phyloP scores from a whole-genome alignment of 2,888 invertebrate genomes.

The Cylindroiulus punctatus region DNA sequence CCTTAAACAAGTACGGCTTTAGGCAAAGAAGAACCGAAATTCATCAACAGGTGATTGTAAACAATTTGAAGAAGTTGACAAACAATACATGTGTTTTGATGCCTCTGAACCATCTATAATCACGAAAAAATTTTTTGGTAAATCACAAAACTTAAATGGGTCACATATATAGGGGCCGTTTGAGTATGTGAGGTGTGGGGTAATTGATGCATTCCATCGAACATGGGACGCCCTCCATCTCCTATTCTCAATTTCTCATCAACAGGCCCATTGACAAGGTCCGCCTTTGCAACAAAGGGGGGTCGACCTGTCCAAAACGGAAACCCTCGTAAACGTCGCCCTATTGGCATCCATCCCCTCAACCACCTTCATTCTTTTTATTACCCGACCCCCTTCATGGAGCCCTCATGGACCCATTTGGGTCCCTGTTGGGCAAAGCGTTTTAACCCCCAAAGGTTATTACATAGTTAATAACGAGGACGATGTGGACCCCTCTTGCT shows the following conservation, averaged over 20 bases:
- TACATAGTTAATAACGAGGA: slow-evolving; percentile 14
- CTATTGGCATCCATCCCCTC: not conserved
- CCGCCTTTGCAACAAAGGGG: not conserved
- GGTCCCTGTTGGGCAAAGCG: not conserved
- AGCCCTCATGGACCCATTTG: not conserved
- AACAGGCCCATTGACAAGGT: not conserved
- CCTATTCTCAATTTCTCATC: not conserved
- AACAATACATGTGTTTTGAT: no score
- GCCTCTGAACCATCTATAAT: no score
- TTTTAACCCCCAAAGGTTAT: slow-evolving; percentile 8
- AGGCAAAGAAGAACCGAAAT: no score
- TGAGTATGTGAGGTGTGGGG: not conserved
- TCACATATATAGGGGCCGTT: no score
- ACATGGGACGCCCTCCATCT: not conserved
- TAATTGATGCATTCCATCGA: not conserved
- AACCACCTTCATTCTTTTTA: not conserved
- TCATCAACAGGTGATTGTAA: no score
- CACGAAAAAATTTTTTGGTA: no score
- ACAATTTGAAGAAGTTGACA: no score
- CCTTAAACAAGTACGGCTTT: no score
- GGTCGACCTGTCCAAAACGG: not conserved
- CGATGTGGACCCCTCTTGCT: not conserved
- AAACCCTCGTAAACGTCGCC: not conserved
- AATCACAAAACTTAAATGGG: no score
- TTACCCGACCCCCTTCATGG: not conserved